Percentiles rank a stretch among this genome's conserved stretches.
Evolutionary conservation across 2,113 vertebrate genomes (phyloP).

Genomic region (Ramphastos sulfuratus): DNA sequence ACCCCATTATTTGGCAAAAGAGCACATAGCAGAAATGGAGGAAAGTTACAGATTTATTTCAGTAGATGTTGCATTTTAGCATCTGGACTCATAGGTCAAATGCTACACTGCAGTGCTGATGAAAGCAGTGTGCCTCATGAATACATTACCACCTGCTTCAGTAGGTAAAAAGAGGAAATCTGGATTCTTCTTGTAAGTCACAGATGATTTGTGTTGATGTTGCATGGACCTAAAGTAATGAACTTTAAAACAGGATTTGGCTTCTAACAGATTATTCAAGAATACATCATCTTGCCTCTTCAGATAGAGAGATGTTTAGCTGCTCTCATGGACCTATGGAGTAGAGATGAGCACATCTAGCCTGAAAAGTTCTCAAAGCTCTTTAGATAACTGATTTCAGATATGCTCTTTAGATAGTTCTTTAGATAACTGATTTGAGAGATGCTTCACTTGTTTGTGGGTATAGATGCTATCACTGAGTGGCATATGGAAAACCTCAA

Average conservation of each 20-base stretch:
- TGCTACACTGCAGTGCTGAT: accelerated
- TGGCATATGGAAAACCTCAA: background rate
- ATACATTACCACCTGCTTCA: background rate
- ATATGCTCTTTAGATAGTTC: background rate
- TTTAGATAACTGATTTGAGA: background rate
- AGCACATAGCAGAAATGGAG: background rate
- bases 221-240: background rate
- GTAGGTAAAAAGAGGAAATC: background rate
- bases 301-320: background rate
- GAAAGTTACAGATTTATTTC: background rate
- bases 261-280: background rate
- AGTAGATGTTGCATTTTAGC: background rate
- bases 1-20: background rate
- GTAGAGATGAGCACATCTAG: background rate
- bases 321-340: background rate
- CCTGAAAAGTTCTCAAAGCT: background rate
- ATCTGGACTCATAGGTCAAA: background rate
- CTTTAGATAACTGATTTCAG: background rate
- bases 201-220: background rate
- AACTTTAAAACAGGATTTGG: background rate
- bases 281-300: background rate
- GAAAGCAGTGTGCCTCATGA: background rate
- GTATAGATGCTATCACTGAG: background rate
- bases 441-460: background rate
- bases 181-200: background rate